Base-by-base conservation (phyloP, 2,113 vertebrate species). In the Nothoprocta pentlandii region DNA sequence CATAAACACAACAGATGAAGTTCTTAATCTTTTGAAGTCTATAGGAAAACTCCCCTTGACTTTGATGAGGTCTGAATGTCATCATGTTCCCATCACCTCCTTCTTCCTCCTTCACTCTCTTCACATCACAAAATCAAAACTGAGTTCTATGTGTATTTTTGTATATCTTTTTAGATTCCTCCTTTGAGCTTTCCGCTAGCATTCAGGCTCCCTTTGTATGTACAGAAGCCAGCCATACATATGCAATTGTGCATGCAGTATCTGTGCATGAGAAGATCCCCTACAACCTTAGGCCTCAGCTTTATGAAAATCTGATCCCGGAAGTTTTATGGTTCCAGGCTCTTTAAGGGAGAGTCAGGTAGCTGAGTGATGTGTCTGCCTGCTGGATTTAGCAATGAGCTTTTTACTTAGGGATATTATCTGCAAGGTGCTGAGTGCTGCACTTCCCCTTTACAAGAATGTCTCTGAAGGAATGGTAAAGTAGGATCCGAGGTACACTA, bases 41-140 rank as follows among this genome's bases (percentile, higher is more conserved):
- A 28, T 47, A 93, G 67, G 90, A 95, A 96, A 95, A 92, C 70
- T 94, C 79, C 67, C 19, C 46, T 73, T 90, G 70, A 59, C 94
- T 96, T 95, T 93, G 89, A 87, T 95, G 88, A 96, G 88, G 90
- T 93, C 94, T 93, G 89, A 93, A 92, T 90, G 90, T 89, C 64
- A 74, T 92, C 77, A 92, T 93, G 84, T 92, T 92, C 94, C 62
- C 94, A 92, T 93, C 80, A 49, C 53, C 28, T 87, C 47, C 67
- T 90, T 93, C 77, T 96, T 95, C 47, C 39, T 12, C 15, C 22
- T 92, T 93, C 26, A 26, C 44, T 87, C 94, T 71, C 81, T 95
- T 92, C 91, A 75, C 61, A 87, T 88, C n/a, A 89, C 93, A 90
- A 96, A 95, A 81, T 46, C 85, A 94, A 86, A 86, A 62, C n/a